Conservation (phyloP, 2,113 vertebrate genomes). For the Syrrhaptes paradoxus region DNA sequence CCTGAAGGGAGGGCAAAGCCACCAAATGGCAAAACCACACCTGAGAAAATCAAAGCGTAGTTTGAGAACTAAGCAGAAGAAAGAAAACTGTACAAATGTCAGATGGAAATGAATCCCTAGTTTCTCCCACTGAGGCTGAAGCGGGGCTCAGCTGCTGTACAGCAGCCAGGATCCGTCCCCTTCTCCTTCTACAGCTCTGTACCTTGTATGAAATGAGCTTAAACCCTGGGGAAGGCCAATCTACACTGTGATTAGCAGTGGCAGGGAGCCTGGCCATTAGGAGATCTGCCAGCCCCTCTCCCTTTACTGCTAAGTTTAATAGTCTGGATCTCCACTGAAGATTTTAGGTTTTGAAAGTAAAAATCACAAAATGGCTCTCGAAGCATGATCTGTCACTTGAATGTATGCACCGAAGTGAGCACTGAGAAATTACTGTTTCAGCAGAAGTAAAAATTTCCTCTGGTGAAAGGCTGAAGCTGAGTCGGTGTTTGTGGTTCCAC, state of each 20-base stretch:
- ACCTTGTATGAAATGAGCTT: background rate
- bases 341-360: slow-evolving; percentile 21
- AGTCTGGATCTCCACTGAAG: background rate
- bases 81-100: background rate
- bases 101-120: background rate
- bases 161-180: background rate
- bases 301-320: background rate
- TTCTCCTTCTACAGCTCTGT: background rate
- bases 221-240: slow-evolving; percentile 16
- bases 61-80: background rate
- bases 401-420: background rate
- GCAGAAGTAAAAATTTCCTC: background rate
- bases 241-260: background rate
- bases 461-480: background rate
- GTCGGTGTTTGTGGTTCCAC: background rate
- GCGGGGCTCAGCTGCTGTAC: background rate
- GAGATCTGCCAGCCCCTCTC: slow-evolving; percentile 22
- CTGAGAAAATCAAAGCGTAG: background rate
- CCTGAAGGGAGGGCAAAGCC: background rate
- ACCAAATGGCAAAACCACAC: background rate
- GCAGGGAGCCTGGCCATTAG: slow-evolving; percentile 35
- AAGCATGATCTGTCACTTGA: background rate
- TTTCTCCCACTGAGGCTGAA: background rate
- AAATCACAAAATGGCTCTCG: background rate
- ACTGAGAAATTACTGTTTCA: slow-evolving; percentile 2